Evolutionary conservation across 2,797 vertebrate genomes (phyloP).

Genomic region (Danio choprae): DNA sequence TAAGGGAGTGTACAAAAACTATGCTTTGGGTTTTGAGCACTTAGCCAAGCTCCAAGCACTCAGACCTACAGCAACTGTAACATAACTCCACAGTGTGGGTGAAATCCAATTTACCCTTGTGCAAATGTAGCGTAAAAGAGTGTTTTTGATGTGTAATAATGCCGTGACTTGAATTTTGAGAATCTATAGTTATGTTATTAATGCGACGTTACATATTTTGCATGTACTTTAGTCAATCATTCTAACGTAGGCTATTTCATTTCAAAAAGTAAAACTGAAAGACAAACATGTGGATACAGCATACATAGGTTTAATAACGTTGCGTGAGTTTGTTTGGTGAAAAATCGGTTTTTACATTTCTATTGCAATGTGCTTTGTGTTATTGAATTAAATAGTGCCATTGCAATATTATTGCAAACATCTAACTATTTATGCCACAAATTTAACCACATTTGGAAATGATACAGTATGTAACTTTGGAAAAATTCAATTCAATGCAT

Average conservation of each 20-base stretch:
- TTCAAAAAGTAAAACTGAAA: constrained; percentile 1
- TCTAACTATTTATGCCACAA: background rate
- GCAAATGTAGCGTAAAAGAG: constrained; percentile 26
- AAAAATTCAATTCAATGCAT: background rate
- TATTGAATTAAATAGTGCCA: background rate
- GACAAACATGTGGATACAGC: background rate
- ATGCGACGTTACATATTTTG: constrained; percentile 3
- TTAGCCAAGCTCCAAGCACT: constrained; percentile 40
- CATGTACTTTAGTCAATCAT: constrained; percentile 2
- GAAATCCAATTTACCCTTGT: constrained; percentile 40
- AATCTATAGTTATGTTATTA: constrained; percentile 19
- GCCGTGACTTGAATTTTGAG: constrained; percentile 19
- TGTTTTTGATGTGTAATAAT: constrained; percentile 15
- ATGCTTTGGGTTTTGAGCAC: constrained; percentile 36
- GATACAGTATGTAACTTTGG: background rate
- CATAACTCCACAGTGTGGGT: constrained; percentile 17
- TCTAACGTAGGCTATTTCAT: background rate
- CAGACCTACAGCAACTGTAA: constrained; percentile 29
- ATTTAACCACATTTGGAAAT: background rate
- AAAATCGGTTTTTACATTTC: constrained; percentile 3
- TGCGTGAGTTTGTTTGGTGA: background rate
- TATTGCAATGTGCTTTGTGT: background rate
- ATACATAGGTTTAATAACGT: background rate
- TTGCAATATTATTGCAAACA: background rate
- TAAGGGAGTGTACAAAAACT: constrained; percentile 23